Conservation (phyloP, 2,797 vertebrate species). For the Crocidura indochinensis region DNA sequence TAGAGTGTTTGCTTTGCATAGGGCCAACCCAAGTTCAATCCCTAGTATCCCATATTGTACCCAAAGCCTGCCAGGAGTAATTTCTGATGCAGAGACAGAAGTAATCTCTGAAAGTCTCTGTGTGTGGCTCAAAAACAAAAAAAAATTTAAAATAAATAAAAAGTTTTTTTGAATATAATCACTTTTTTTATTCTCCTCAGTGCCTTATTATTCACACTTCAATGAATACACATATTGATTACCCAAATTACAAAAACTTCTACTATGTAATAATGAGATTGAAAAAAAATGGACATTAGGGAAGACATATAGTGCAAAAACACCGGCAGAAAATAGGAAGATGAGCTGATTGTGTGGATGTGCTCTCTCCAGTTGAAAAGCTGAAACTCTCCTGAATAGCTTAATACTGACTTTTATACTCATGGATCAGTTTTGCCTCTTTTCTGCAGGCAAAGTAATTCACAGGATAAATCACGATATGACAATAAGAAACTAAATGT, state of each 20-base stretch:
- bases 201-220: neutral
- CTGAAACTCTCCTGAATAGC: fast-evolving
- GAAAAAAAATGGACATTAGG: neutral
- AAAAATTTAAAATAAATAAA: too few relatives aligned
- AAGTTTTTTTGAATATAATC: too few relatives aligned
- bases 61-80: too few relatives aligned
- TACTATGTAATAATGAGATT: neutral
- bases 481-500: fast-evolving
- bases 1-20: too few relatives aligned
- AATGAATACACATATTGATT: neutral
- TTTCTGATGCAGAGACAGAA: too few relatives aligned
- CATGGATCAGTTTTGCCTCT: neutral
- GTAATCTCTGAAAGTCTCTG: too few relatives aligned
- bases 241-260: neutral
- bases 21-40: too few relatives aligned
- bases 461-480: neutral
- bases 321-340: neutral
- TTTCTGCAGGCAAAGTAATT: too few relatives aligned
- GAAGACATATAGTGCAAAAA: fast-evolving
- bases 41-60: too few relatives aligned
- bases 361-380: neutral
- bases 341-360: neutral
- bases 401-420: neutral
- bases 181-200: neutral
- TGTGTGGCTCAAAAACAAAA: too few relatives aligned